phyloP scores from a whole-genome alignment of 2,888 invertebrate species.

The Pyrochroa serraticornis region DNA sequence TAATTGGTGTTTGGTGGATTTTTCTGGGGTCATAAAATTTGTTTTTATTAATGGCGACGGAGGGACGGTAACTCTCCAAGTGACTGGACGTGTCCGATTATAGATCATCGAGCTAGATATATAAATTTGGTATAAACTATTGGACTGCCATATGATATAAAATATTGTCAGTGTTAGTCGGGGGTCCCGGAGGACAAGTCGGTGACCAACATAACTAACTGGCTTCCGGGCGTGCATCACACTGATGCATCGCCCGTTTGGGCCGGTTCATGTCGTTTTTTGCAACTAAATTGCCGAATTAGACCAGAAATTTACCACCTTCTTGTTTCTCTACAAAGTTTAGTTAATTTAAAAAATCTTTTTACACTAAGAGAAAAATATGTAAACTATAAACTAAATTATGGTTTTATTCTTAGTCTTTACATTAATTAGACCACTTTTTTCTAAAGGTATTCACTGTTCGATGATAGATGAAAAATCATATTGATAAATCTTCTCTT shows the following conservation, averaged over 20 bases:
- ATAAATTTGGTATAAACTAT: conserved; percentile 55
- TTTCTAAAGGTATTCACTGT: no score
- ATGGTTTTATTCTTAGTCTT: no score
- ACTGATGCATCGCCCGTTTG: conserved; percentile 36
- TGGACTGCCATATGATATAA: conserved; percentile 51
- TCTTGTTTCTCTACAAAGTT: no score
- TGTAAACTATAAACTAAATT: no score
- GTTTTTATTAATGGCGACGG: no score
- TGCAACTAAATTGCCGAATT: conserved; percentile 9
- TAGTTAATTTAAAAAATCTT: no score
- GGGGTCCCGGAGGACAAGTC: conserved; percentile 40
- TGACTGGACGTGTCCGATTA: conserved; percentile 28
- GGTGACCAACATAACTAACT: conserved; percentile 48
- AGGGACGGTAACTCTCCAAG: conserved; percentile 15
- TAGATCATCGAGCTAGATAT: conserved; percentile 55
- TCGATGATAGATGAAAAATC: no score
- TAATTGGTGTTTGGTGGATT: no score
- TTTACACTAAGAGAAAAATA: no score
- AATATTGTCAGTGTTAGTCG: conserved; percentile 45
- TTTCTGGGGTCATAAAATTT: neutral
- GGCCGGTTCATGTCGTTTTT: conserved; percentile 12
- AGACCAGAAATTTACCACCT: no score
- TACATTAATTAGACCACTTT: no score
- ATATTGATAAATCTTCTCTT: no score
- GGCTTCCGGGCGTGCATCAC: conserved; percentile 30